These are phyloP conservation scores for Amazona vittata DNA, from an alignment of 2,113 vertebrate species.

Conservation along the genomic window DNA sequence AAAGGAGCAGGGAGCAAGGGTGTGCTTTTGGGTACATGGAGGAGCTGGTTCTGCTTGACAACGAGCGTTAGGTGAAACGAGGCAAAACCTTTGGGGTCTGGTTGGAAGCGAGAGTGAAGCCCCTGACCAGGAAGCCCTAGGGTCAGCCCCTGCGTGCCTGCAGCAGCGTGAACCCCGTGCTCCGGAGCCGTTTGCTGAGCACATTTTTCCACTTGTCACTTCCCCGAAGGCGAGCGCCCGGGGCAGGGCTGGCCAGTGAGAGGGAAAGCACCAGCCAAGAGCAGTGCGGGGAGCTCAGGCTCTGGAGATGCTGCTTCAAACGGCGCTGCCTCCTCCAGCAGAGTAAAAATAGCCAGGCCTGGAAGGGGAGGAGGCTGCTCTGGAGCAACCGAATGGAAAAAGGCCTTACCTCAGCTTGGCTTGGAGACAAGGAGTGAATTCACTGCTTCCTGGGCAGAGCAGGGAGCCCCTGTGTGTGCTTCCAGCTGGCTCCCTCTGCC, in stretches of 20 bases:
- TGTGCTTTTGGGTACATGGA: background rate
- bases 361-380: slow-evolving; percentile 21
- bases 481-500: background rate
- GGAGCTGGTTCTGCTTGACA: fast-evolving
- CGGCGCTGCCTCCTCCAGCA: background rate
- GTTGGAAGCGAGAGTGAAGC: background rate
- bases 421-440: slow-evolving; percentile 2
- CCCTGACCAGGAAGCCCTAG: background rate
- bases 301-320: slow-evolving; percentile 29
- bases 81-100: fast-evolving
- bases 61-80: fast-evolving
- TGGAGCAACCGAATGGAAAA: slow-evolving; percentile 21
- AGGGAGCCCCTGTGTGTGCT: background rate
- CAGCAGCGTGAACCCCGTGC: fast-evolving
- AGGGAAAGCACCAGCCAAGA: slow-evolving; percentile 9
- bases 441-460: background rate
- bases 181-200: background rate
- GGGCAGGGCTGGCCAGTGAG: background rate
- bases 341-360: slow-evolving; percentile 51
- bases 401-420: slow-evolving; percentile 40
- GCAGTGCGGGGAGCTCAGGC: background rate
- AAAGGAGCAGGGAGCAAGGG: fast-evolving
- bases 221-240: background rate
- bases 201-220: slow-evolving; percentile 40
- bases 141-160: background rate